Evolutionary conservation across 2,888 invertebrate genomes (phyloP).

Genomic region (Caradrina clavipalpis): DNA sequence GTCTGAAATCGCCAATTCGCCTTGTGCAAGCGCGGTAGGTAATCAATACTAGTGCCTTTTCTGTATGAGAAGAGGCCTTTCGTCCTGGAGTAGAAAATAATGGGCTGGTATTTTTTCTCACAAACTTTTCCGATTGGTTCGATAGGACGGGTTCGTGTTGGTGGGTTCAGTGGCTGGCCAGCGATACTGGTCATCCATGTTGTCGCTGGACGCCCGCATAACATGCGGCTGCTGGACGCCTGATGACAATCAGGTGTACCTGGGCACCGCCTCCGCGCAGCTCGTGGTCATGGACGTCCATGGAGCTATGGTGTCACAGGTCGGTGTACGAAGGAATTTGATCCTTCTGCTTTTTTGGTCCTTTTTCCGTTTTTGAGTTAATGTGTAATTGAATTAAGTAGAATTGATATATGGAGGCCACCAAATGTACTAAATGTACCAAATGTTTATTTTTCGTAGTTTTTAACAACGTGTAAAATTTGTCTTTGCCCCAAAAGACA

Average conservation of each 20-base stretch:
- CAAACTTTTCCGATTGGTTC: slow-evolving; percentile 17
- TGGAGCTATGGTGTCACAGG: slow-evolving; percentile 98
- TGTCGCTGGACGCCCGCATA: slow-evolving; percentile 98
- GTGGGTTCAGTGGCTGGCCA: slow-evolving; percentile 99
- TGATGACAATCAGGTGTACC: slow-evolving; percentile 99
- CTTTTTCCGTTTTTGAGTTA: background rate
- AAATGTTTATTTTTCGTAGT: too few relatives aligned
- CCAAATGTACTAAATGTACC: too few relatives aligned
- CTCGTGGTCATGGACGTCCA: slow-evolving; percentile 99
- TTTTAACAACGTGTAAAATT: too few relatives aligned
- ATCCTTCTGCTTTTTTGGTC: background rate
- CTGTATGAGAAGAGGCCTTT: too few relatives aligned
- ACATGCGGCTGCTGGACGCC: slow-evolving; percentile 99
- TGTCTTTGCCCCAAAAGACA: too few relatives aligned
- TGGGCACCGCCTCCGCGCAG: slow-evolving; percentile 98
- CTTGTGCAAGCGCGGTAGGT: too few relatives aligned
- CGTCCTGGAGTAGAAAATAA: too few relatives aligned
- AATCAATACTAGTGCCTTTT: too few relatives aligned
- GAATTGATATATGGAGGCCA: too few relatives aligned
- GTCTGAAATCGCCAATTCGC: too few relatives aligned
- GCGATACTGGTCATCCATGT: slow-evolving; percentile 99
- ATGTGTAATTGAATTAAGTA: background rate
- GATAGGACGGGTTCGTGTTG: slow-evolving; percentile 98
- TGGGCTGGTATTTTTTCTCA: too few relatives aligned
- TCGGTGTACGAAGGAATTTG: slow-evolving; percentile 48